Base-by-base conservation (phyloP, 92 coral and sea anemone species). In the Meandrina meandrites region DNA sequence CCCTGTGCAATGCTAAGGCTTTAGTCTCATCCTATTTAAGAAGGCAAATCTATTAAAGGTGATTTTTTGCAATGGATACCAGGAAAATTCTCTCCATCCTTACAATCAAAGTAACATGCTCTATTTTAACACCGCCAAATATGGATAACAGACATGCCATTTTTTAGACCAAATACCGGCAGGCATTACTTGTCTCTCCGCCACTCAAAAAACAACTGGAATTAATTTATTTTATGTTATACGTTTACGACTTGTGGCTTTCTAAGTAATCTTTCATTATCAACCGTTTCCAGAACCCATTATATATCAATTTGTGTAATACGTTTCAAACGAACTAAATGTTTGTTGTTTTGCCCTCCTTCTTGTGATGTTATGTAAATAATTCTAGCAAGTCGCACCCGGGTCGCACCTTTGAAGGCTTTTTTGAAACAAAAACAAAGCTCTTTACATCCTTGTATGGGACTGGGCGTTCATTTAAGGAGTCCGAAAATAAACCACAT, bases 311-410 rank as follows among this genome's bases (percentile, higher is more conserved):
- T 82, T 69, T 82, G 77, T 21, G 2, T 69, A 68, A 81, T 68
- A 37, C 3, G 18, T 73, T 82, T 15, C 30, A 73, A 40, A n/a
- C n/a, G n/a, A n/a, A 24, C 3, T 35, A 36, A 73, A 73, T 58
- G 50, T 36, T 50, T 82, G 64, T 69, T 82, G 27, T 82, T 51
- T 82, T 82, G n/a, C 51, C 67, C 24, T 40, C 27, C 57, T 57
- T 62, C 19, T 19, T 27, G 37, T 66, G 27, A 70, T 82, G 86
- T 82, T 82, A 82, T 82, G 86, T 51, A 82, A 82, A 50, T 68
- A 69, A 82, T 50, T 51, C 68, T 16, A 42, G 21, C 10, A 13
- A 40, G 50, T 1, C 78, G 14, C 51, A 16, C 78, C 78, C 12
- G 14, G 5, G 21, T 60, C 21, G 69, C 50, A 79, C 47, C 68